These are phyloP conservation scores for Biston stratarius DNA, from an alignment of 2,888 invertebrate species.

Conservation along the genomic window DNA sequence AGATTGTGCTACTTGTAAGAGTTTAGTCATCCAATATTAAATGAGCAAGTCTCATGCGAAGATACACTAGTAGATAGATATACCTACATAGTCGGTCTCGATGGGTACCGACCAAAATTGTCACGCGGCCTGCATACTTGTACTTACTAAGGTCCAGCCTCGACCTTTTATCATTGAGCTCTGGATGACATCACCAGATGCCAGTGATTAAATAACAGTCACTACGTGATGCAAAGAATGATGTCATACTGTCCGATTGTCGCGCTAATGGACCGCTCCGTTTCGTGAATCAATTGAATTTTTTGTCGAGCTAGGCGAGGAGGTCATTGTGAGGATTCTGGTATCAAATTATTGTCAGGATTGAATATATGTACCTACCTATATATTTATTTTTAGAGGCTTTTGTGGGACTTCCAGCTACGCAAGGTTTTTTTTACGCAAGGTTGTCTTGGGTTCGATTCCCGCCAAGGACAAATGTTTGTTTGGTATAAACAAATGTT, in stretches of 20 bases:
- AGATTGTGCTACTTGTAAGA: too few species aligned
- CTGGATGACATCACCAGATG: conserved; percentile 44
- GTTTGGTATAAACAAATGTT: too few species aligned
- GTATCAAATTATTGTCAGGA: neutral
- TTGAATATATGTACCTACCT: neutral
- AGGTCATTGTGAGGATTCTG: conserved; percentile 1
- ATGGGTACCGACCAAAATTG: neutral
- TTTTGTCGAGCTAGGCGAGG: conserved; percentile 28
- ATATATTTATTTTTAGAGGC: too few species aligned
- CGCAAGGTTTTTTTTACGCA: too few species aligned
- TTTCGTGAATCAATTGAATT: conserved; percentile 23
- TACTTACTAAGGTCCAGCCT: conserved; percentile 25
- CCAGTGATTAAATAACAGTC: conserved; percentile 6
- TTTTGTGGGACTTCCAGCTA: too few species aligned
- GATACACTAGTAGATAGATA: too few species aligned
- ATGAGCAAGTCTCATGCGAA: too few species aligned
- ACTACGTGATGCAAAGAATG: conserved; percentile 5
- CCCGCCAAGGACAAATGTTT: too few species aligned
- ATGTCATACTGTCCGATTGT: conserved; percentile 32
- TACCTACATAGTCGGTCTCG: too few species aligned
- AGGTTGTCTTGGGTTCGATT: too few species aligned
- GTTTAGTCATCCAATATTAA: too few species aligned
- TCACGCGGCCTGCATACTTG: conserved; percentile 16
- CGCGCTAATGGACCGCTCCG: conserved; percentile 20
- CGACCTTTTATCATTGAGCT: conserved; percentile 46